These are phyloP conservation scores for Rhizomys pruinosus DNA, from an alignment of 2,113 vertebrate genomes.

Conservation along the genomic window DNA sequence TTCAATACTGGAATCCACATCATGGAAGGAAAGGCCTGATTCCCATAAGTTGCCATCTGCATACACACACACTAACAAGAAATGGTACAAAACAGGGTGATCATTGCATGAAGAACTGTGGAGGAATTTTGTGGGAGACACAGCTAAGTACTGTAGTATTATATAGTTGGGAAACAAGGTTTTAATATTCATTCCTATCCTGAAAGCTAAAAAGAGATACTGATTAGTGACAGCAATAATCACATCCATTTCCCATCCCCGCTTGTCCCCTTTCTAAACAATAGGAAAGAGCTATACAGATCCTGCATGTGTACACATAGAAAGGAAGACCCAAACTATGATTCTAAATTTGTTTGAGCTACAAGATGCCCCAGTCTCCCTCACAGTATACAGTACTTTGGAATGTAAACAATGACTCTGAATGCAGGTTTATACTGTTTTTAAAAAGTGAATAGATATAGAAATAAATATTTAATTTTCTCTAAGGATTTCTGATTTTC, in stretches of 20 bases:
- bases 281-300: not conserved
- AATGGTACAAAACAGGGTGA: not conserved
- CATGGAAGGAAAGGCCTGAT: too few species aligned
- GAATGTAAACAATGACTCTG: slow-evolving; percentile 13
- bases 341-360: not conserved
- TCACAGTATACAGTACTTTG: not conserved
- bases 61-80: too few species aligned
- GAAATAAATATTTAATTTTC: slow-evolving; percentile 29
- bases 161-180: not conserved
- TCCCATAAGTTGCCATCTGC: too few species aligned
- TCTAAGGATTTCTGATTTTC: slow-evolving; percentile 20
- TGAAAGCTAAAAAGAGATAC: not conserved
- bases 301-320: not conserved
- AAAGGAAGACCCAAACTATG: not conserved
- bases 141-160: not conserved
- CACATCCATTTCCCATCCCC: not conserved
- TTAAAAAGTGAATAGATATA: slow-evolving; percentile 15
- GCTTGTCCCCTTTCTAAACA: not conserved
- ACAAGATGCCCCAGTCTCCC: too few species aligned
- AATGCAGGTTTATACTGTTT: not conserved
- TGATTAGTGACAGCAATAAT: not conserved
- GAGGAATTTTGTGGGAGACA: not conserved
- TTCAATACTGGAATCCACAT: not conserved
- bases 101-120: not conserved
- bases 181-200: too few species aligned